phyloP scores from a whole-genome alignment of 1,140 invertebrate genomes.

The Macrobrachium nipponense region DNA sequence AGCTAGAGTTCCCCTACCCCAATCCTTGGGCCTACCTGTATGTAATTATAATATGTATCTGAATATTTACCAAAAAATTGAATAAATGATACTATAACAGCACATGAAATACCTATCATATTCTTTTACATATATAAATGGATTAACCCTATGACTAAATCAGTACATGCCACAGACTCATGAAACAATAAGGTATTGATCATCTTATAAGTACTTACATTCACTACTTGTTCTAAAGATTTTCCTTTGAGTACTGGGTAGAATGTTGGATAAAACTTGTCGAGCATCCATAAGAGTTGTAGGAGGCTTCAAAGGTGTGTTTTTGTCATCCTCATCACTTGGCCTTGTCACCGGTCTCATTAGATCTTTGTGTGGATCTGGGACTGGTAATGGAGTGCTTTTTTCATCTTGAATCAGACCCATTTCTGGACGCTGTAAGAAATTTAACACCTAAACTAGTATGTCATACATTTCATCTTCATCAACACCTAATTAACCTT shows the following conservation, averaged over 20 bases:
- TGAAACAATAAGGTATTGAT: too few relatives aligned
- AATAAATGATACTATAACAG: too few relatives aligned
- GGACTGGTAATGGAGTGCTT: not conserved
- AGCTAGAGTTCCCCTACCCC: too few relatives aligned
- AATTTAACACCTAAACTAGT: not conserved
- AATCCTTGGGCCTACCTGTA: too few relatives aligned
- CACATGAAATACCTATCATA: too few relatives aligned
- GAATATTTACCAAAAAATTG: too few relatives aligned
- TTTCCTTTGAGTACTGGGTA: constrained; percentile 41
- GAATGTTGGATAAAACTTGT: constrained; percentile 32
- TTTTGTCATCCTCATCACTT: not conserved
- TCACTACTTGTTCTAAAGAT: constrained; percentile 47
- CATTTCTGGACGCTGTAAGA: constrained; percentile 36
- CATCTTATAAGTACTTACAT: constrained; percentile 8
- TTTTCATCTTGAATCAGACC: constrained; percentile 43
- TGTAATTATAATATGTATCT: too few relatives aligned
- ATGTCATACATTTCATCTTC: too few relatives aligned
- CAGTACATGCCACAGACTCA: too few relatives aligned
- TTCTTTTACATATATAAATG: too few relatives aligned
- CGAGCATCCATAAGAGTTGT: constrained; percentile 29
- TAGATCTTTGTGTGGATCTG: constrained; percentile 48
- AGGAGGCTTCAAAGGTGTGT: constrained; percentile 20
- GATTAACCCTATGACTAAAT: too few relatives aligned
- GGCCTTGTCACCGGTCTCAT: constrained; percentile 15
- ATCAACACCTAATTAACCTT: too few relatives aligned